Base-by-base conservation (phyloP, 2,888 invertebrate species). In the Loripinus fragilis region DNA sequence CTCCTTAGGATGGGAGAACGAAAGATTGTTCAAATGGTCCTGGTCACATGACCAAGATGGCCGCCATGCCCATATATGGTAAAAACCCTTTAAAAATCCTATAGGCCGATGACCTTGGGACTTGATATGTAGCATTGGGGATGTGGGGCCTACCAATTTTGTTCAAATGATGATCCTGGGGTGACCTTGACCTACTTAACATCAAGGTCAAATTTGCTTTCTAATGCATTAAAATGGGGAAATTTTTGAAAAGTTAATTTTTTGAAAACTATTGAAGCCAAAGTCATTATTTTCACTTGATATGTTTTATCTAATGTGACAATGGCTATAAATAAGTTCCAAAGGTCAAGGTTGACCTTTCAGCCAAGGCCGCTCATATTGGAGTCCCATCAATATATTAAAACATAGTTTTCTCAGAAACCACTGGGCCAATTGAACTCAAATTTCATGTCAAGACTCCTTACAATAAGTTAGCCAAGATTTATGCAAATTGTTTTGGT, bases 11-110 rank as follows among this genome's bases (percentile, higher is more conserved):
- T 25, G 64, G 65, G 65, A 45, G 45, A 72, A 64, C 30, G n/a
- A 65, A 64, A 42, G 42, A 33, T 55, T 64, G 28, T 71, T 25
- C 17, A 72, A 48, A 10, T 30, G 30, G 38, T 65, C 30, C 15
- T 45, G 64, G 64, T 72, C 72, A 65, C 48, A 65, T 72, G 72
- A 65, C 72, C 72, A 65, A 72, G 65, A 72, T 72, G 72, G 72
- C 72, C 65, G 65, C 65, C 72, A 72, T 65, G 72, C 72, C n/a
- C 72, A 65, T 65, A 45, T 48, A 65, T 48, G 42, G 65, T 33
- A 45, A 72, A n/a, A 72, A 72, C 30, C 42, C 23, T 65, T 65
- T 33, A 72, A 72, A 65, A 72, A 72, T 65, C 64, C 65, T 72
- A 65, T 48, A 52, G 25, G 2, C 52, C 7, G 23, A 52, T 52